These are phyloP conservation scores for Aricia artaxerxes DNA, from an alignment of 2,888 invertebrate genomes.

Conservation along the genomic window DNA sequence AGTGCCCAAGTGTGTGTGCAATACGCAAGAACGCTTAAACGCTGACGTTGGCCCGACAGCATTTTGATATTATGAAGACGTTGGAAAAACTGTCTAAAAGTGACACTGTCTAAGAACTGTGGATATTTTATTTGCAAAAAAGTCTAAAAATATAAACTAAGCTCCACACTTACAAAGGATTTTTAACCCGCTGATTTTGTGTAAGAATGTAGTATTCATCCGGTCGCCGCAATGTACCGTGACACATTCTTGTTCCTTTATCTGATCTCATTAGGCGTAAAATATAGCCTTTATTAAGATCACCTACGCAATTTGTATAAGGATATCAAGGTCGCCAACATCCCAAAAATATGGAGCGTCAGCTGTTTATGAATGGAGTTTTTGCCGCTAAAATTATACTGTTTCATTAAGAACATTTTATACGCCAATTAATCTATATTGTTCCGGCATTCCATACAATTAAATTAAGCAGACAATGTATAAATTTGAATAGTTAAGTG, in stretches of 20 bases:
- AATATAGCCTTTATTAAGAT: constrained; percentile 1
- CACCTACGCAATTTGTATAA: neutral
- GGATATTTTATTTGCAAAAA: neutral
- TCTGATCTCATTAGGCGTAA: constrained; percentile 21
- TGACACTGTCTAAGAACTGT: neutral
- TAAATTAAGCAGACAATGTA: constrained; percentile 12
- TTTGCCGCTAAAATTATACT: neutral
- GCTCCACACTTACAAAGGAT: neutral
- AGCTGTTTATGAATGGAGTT: constrained; percentile 14
- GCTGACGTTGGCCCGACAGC: neutral
- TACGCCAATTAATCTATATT: neutral
- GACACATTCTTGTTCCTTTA: constrained; percentile 9
- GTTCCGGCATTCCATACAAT: constrained; percentile 1
- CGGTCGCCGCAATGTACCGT: neutral
- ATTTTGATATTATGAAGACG: neutral
- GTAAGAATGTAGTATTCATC: neutral
- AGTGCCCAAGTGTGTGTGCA: neutral
- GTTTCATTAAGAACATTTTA: neutral
- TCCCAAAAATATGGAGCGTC: neutral
- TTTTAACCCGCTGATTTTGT: neutral
- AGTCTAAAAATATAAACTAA: neutral
- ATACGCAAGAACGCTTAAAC: neutral
- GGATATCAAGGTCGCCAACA: constrained; percentile 19
- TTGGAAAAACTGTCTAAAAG: neutral
- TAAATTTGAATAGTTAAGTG: constrained; percentile 3